phyloP scores from a whole-genome alignment of 2,113 vertebrate species.

The Paraplagusia blochii region DNA sequence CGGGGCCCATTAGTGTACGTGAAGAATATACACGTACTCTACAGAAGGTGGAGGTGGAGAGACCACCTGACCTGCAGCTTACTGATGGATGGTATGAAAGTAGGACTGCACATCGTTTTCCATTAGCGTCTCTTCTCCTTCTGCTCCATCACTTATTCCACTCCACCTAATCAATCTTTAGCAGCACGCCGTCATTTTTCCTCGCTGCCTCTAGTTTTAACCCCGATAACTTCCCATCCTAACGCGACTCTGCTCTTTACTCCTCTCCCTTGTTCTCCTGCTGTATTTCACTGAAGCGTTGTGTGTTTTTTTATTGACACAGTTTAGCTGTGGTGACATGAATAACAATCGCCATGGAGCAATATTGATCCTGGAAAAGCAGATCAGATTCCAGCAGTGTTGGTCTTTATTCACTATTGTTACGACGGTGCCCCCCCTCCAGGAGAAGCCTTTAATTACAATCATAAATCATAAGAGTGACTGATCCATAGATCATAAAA shows the following conservation, averaged over 20 bases:
- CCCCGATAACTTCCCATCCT: conserved; percentile 2
- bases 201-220: conserved; percentile 6
- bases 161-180: conserved; percentile 24
- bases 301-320: background rate
- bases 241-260: background rate
- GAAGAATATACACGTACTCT: conserved; percentile 20
- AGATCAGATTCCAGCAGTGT: conserved; percentile 15
- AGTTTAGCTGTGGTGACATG: background rate
- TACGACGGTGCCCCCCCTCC: background rate
- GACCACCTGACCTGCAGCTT: conserved; percentile 24
- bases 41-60: background rate
- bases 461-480: conserved; percentile 6
- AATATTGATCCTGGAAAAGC: background rate
- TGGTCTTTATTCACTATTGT: background rate
- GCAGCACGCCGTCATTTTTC: background rate
- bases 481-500: background rate
- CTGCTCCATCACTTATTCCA: conserved; percentile 29
- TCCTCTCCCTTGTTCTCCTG: no score
- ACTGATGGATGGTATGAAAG: conserved; percentile 49
- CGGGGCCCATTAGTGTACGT: conserved; percentile 49
- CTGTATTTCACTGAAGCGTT: background rate
- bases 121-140: conserved; percentile 48
- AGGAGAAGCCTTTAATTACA: conserved; percentile 1
- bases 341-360: conserved; percentile 1
- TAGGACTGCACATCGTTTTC: conserved; percentile 38